A percentile compares a stretch with the other conserved stretches of the same genome.
Conservation (phyloP, 2,888 invertebrate genomes). For the Apotomis capreana region DNA sequence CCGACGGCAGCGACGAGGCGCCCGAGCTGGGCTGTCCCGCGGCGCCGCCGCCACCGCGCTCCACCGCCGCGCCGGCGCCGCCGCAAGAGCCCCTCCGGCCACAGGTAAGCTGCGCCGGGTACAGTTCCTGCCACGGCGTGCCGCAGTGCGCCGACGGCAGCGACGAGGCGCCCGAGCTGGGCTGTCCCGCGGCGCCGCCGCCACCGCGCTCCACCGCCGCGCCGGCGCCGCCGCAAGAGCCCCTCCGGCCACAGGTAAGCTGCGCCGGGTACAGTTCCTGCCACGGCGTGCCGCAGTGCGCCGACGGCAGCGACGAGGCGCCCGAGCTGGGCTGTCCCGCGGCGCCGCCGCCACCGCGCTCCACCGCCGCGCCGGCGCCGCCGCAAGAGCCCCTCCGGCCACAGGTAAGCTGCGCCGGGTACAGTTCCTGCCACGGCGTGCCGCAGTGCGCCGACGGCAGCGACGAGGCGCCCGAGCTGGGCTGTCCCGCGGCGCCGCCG, state of each 20-base stretch:
- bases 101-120: conserved; percentile 69
- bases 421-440: conserved; percentile 97
- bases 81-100: conserved; percentile 29
- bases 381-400: conserved; percentile 29
- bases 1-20: conserved; percentile 96
- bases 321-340: conserved; percentile 90
- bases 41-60: conserved; percentile 56
- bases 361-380: conserved; percentile 44
- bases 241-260: not conserved
- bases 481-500: conserved; percentile 83
- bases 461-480: conserved; percentile 94
- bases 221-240: conserved; percentile 38
- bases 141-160: conserved; percentile 96
- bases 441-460: conserved; percentile 96
- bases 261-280: conserved; percentile 92
- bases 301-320: conserved; percentile 96
- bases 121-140: conserved; percentile 97
- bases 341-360: conserved; percentile 56
- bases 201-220: conserved; percentile 50
- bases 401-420: conserved; percentile 69
- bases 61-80: conserved; percentile 44
- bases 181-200: conserved; percentile 83
- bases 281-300: conserved; percentile 95
- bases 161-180: conserved; percentile 94
- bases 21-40: conserved; percentile 90